A percentile compares a stretch with the other conserved stretches of the same genome.
Evolutionary conservation across 1,140 invertebrate genomes (phyloP).

Genomic region (Sminthurinus signatus): DNA sequence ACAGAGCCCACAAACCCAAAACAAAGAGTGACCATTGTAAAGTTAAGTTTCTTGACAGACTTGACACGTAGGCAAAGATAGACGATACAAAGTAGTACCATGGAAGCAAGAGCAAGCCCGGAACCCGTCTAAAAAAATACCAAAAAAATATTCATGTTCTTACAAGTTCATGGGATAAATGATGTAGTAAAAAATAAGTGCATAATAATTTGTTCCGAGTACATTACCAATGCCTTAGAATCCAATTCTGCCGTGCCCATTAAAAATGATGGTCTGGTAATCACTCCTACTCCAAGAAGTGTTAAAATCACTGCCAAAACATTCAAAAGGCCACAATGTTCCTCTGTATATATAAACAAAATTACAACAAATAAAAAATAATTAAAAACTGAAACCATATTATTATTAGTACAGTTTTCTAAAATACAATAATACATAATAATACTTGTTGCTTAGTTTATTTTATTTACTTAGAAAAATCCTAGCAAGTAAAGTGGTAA

Average conservation of each 20-base stretch:
- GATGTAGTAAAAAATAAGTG: too few species aligned
- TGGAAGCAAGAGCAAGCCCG: slow-evolving; percentile 15
- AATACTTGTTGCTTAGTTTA: too few species aligned
- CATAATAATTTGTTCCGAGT: neutral
- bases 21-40: slow-evolving; percentile 4
- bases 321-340: slow-evolving; percentile 77
- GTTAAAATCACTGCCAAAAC: slow-evolving; percentile 72
- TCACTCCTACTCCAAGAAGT: slow-evolving; percentile 72
- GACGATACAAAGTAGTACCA: slow-evolving; percentile 9
- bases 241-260: slow-evolving; percentile 40
- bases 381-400: too few species aligned
- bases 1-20: slow-evolving; percentile 27
- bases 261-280: slow-evolving; percentile 58
- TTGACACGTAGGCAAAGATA: slow-evolving; percentile 22
- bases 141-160: too few species aligned
- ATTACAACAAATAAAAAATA: too few species aligned
- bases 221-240: slow-evolving; percentile 10
- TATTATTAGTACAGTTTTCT: too few species aligned
- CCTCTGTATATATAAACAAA: too few species aligned
- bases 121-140: slow-evolving; percentile 20
- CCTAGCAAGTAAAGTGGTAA: slow-evolving; percentile 79
- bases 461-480: too few species aligned
- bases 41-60: slow-evolving; percentile 23
- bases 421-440: too few species aligned
- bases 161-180: too few species aligned